Evolutionary conservation across 2,113 vertebrate genomes (phyloP), one percentile per base, ranked within the genome.

Genomic region (Neoarius graeffei): DNA sequence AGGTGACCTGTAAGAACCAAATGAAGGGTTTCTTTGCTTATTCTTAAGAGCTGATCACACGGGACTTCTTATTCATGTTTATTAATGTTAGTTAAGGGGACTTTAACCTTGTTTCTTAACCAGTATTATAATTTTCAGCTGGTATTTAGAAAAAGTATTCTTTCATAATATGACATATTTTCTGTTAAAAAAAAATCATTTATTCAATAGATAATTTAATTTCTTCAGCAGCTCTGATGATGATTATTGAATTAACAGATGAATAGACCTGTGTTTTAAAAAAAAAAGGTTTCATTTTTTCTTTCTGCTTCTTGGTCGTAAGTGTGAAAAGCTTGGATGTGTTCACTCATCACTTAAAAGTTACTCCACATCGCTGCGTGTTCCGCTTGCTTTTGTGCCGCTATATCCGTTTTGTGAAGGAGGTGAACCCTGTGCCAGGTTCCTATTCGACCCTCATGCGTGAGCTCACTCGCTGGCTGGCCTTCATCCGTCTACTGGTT

Each of bases 401-500:
- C 35, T 56, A 11, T 86, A 25, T 81, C 64, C 79, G 9, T 48
- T 14, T 9, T 19, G 25, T 7, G 48, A 83, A 85, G 10, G 23
- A 86, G 54, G 2, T 30, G 25, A 35, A 74, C 80, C 59, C 80
- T 48, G 30, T 25, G 20, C 80, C 80, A 48, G 20, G 56, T 57
- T 35, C 60, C 57, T 13, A 14, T 60, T 35, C 57, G 2, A 35
- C 27, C 42, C 80, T 5, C 42, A 20, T 6, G 19, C 42, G 60
- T 20, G 1, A 85, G 54, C 80, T 59, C 14, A 30, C 13, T 25
- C 69, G n/a, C 71, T 56, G 42, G 9, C 52, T 69, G 66, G 66
- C 77, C 77, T 66, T 80, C 62, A 48, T 56, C 62, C 52, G n/a
- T 67, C 77, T 30, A 69, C 64, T n/a, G 42, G 67, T 82, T 52